Base-by-base conservation (phyloP, 64 coral and sea anemone genomes). In the Cladopsammia gracilis region DNA sequence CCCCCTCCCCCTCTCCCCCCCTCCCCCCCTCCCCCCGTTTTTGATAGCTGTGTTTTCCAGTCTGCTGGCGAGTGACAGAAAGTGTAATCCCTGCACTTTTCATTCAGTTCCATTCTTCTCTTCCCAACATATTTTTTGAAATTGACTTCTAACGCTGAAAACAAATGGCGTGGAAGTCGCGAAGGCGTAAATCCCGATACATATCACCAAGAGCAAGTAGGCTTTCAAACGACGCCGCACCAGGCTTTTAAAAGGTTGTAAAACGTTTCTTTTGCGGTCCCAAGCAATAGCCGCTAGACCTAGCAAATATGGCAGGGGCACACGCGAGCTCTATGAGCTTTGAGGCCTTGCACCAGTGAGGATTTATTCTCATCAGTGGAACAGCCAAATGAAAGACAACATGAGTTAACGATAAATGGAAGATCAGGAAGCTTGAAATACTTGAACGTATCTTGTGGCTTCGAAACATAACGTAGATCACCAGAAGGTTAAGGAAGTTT, bases 361-460 rank as follows among this genome's bases (percentile, higher is more conserved):
- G 1, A 18, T n/a, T 20, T 10, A 18, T 47, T 61, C 53, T 57
- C 20, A 82, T 64, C 4, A 62, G 3, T 10, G 79, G 79, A 22
- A 82, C 18, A 12, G 42, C 18, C 5, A 46, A 6, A n/a, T 82
- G 58, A 64, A 82, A 19, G 11, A 82, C 3, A 3, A 82, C 18
- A 46, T 82, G 79, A 16, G 58, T 82, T 10, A 64, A 26, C 7
- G 79, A 82, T 18, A 82, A 82, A 64, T 82, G 79, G 34, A 82
- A 82, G 8, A 82, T 47, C 25, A 82, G 79, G 46, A 82, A 82
- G 15, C 79, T 64, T 46, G 79, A 82, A 47, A 64, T 62, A 48
- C 42, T 82, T 48, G 34, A 34, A 3, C 79, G 58, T 47, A 82
- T 62, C 43, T 64, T 82, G 3, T 58, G 58, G 42, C 79, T 64